phyloP scores from a whole-genome alignment of 2,797 vertebrate genomes.

The Cephalopachus bancanus region DNA sequence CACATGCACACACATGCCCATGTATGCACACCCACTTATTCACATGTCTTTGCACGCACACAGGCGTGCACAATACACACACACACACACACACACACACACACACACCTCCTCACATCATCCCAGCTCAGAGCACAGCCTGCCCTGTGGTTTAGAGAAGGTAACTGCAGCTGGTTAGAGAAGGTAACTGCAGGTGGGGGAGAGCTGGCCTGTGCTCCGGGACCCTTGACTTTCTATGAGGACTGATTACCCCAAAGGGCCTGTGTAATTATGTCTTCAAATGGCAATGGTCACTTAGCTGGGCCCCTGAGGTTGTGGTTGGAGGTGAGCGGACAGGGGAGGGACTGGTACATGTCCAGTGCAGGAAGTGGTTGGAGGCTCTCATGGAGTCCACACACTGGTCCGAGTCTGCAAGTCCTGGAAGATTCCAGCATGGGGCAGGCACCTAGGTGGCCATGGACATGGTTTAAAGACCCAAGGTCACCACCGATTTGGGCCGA shows the following conservation, averaged over 20 bases:
- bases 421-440: not conserved
- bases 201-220: not conserved
- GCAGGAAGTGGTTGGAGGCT: not conserved
- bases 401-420: not conserved
- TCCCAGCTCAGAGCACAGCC: not conserved
- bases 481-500: not conserved
- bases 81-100: not conserved
- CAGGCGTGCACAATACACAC: no score
- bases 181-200: not conserved
- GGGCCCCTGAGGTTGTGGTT: not conserved
- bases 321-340: not conserved
- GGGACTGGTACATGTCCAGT: no score
- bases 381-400: no score
- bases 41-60: no score
- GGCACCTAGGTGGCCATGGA: not conserved
- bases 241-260: not conserved
- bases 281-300: not conserved
- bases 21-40: no score
- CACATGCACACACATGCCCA: no score
- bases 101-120: not conserved
- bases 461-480: not conserved
- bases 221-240: not conserved
- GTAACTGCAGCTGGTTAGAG: not conserved
- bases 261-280: not conserved
- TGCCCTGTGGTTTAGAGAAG: accelerated